These are phyloP conservation scores for Ophraella communa DNA, from an alignment of 2,888 invertebrate species.

Conservation along the genomic window DNA sequence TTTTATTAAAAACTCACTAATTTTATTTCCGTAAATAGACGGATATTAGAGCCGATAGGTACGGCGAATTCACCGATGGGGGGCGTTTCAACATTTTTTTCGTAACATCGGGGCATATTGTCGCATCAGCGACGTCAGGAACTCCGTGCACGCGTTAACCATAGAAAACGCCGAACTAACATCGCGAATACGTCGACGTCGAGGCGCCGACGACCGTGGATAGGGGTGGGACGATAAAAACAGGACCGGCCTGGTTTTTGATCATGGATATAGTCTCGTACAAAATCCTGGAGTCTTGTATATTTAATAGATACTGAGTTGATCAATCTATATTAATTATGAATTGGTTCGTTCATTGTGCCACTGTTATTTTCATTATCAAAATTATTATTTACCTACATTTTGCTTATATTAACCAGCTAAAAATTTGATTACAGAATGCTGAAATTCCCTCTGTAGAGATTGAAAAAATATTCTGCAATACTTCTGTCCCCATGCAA, in stretches of 20 bases:
- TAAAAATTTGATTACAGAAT: no score
- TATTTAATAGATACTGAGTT: no score
- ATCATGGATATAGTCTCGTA: no score
- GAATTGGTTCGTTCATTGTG: no score
- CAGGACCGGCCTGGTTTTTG: constrained; percentile 6
- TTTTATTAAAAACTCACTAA: background rate
- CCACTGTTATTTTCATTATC: no score
- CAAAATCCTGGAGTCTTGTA: no score
- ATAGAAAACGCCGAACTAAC: constrained; percentile 43
- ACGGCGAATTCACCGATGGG: constrained; percentile 35
- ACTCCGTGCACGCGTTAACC: constrained; percentile 42
- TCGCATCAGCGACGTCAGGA: constrained; percentile 22
- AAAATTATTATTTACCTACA: no score
- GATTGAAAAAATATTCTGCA: no score
- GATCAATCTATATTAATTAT: no score
- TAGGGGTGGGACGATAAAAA: constrained; percentile 38
- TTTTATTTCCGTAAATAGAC: constrained; percentile 12
- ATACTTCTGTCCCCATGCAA: no score
- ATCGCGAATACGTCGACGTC: constrained; percentile 46
- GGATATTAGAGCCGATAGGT: constrained; percentile 26
- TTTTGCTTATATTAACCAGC: no score
- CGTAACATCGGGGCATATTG: constrained; percentile 28
- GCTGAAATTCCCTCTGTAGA: no score
- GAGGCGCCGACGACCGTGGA: constrained; percentile 41
- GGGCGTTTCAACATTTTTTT: constrained; percentile 39